Conservation (phyloP, 2,888 invertebrate genomes). For the Conistra vaccinii region DNA sequence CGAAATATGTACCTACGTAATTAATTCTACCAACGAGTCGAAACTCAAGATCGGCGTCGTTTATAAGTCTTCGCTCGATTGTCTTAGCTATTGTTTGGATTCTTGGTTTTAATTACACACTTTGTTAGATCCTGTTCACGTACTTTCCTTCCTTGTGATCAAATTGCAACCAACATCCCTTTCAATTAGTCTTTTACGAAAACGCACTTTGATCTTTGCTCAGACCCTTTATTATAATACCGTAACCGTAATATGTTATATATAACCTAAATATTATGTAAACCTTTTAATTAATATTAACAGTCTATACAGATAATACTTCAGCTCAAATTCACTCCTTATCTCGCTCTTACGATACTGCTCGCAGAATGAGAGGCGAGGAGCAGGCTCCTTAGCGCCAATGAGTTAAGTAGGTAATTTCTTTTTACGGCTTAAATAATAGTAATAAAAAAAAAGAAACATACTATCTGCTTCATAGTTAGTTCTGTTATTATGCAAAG, state of each 20-base stretch:
- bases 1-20: conserved; percentile 45
- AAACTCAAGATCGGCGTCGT: conserved; percentile 69
- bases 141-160: conserved; percentile 56
- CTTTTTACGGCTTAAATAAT: no score
- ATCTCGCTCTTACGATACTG: no score
- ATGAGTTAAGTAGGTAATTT: no score
- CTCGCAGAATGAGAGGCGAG: no score
- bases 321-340: no score
- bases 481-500: no score
- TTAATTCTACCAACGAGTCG: conserved; percentile 69
- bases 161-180: conserved; percentile 52
- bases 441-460: no score
- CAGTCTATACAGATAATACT: no score
- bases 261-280: not conserved
- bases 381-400: no score
- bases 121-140: conserved; percentile 62
- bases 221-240: conserved; percentile 38
- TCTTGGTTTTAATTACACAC: conserved; percentile 73
- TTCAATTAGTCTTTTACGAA: conserved; percentile 58
- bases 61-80: conserved; percentile 74
- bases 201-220: conserved; percentile 59
- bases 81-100: conserved; percentile 72
- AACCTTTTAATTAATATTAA: conserved; percentile 20
- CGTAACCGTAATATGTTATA: not conserved
- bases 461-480: no score